Evolutionary conservation across 53 echinoderm and acorn worm genomes (phyloP), one percentile per base, ranked within the genome.

Genomic region (Hippasteria phrygiana): DNA sequence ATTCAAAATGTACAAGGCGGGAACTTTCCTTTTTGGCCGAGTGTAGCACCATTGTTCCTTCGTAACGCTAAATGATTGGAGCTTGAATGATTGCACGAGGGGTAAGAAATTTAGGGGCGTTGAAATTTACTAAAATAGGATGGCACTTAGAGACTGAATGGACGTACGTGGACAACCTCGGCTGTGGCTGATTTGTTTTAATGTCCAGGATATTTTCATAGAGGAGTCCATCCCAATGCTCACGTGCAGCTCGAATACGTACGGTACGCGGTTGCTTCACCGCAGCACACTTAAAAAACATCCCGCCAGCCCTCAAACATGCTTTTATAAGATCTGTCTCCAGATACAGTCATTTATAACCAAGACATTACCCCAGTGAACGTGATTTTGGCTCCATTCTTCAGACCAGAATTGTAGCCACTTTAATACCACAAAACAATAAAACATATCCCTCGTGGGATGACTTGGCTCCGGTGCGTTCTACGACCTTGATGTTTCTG

Each of bases 401-500:
- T 45, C 43, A 66, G 82, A 82, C 66, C 14, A 33, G 34, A 43
- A 45, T 16, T 43, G 40, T 47, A 66, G 43, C 66, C 82, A 46
- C 82, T 66, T 62, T 82, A 82, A 64, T 82, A 82, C 82, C 82
- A 27, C 82, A 82, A 43, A 43, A 82, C 82, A 65, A 82, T 82
- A 64, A 82, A 82, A 82, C 47, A 2, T 1, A 24, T 56, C 24
- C 26, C 79, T 55, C 79, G 54, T 36, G 79, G 79, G 79, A 79
- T n/a, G 37, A 34, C 35, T 38, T 41, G 38, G 41, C 56, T 62
- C 32, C 38, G 40, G 78, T 55, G 78, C 34, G 38, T 78, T 79
- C 62, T 62, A 31, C 43, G 82, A 82, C 82, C 82, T 82, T 82
- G 82, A 65, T 41, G 62, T 59, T 59, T 59, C 6, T 33, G 17